A percentile compares a stretch with the other conserved stretches of the same genome.
Conservation (phyloP, 2,888 invertebrate species). For the Xestia xanthographa region DNA sequence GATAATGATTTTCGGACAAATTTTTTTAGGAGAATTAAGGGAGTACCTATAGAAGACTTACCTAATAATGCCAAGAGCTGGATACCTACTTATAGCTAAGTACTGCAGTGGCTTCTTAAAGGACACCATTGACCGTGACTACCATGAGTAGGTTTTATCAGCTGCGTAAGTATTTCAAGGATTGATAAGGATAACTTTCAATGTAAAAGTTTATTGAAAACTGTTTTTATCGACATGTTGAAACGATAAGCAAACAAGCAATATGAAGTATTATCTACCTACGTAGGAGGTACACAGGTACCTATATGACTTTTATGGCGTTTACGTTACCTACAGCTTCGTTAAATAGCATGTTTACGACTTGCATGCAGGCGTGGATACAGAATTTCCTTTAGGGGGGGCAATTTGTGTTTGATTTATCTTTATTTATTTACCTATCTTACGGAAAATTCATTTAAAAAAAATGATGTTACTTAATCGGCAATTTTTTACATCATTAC, state of each 20-base stretch:
- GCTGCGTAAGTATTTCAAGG: slow-evolving; percentile 18
- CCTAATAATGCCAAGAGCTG: not conserved
- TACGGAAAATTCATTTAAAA: too few species aligned
- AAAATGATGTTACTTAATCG: too few species aligned
- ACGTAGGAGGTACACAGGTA: not conserved
- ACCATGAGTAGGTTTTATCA: slow-evolving; percentile 25
- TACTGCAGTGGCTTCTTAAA: not conserved
- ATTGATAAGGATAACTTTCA: slow-evolving; percentile 46
- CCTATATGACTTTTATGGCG: not conserved
- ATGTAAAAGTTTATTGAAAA: slow-evolving; percentile 51
- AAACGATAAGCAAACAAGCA: slow-evolving; percentile 45
- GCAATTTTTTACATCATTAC: too few species aligned
- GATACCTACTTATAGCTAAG: not conserved
- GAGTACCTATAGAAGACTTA: too few species aligned
- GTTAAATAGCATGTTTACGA: slow-evolving; percentile 35
- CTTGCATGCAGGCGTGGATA: too few species aligned
- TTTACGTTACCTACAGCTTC: slow-evolving; percentile 9
- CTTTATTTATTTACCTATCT: too few species aligned
- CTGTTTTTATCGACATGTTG: slow-evolving; percentile 43
- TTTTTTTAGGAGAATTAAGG: too few species aligned
- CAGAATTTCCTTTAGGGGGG: too few species aligned
- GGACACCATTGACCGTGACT: slow-evolving; percentile 15
- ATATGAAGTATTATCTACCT: slow-evolving; percentile 5
- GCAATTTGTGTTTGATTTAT: too few species aligned
- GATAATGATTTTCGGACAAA: too few species aligned